A percentile compares a stretch with the other conserved stretches of the same genome.
Conservation (phyloP, 2,113 vertebrate species). For the Thermophis baileyi region DNA sequence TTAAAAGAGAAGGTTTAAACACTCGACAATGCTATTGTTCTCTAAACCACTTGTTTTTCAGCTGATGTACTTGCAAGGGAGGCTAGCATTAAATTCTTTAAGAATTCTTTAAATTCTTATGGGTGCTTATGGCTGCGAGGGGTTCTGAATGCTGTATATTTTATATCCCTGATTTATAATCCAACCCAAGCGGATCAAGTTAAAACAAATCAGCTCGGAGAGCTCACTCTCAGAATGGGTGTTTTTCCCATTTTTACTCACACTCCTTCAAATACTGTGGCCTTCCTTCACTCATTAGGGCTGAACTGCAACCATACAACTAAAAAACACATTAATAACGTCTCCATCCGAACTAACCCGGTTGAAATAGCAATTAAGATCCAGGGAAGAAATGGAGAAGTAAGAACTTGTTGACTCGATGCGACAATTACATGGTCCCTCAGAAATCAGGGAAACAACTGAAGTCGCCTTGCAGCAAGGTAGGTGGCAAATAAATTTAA, state of each 20-base stretch:
- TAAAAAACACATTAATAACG: no score
- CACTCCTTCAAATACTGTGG: no score
- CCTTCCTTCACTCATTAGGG: no score
- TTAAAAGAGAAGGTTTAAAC: conserved; percentile 5
- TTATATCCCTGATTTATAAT: conserved; percentile 10
- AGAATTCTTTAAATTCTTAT: not conserved
- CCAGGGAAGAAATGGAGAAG: not conserved
- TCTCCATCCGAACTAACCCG: no score
- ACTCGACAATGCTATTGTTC: not conserved
- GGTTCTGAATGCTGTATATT: not conserved
- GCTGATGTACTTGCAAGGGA: conserved; percentile 1
- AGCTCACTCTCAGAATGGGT: not conserved
- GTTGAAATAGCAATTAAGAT: not conserved
- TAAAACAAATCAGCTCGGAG: conserved; percentile 7
- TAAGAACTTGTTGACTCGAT: not conserved
- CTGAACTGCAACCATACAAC: no score
- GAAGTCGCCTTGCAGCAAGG: not conserved
- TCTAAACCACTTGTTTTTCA: conserved; percentile 11
- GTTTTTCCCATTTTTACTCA: no score
- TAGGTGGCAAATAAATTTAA: not conserved
- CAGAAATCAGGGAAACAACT: not conserved
- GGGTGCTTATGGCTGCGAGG: conserved; percentile 9
- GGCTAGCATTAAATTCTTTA: not conserved
- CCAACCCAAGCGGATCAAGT: not conserved
- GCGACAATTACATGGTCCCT: not conserved